These are phyloP conservation scores for Patella caerulea DNA, from an alignment of 2,888 invertebrate genomes.

Conservation along the genomic window DNA sequence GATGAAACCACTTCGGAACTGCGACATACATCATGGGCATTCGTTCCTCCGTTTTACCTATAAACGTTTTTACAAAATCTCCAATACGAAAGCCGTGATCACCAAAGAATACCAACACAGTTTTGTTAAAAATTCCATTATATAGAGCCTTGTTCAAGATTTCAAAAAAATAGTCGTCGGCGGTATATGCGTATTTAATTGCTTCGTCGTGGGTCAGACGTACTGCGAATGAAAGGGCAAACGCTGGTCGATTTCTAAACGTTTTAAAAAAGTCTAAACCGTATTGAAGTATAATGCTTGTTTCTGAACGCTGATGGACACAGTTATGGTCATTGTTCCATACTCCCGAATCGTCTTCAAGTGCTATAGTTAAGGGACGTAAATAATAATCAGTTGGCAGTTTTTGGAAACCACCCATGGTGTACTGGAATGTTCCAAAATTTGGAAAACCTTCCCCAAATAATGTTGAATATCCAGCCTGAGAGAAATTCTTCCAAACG, in stretches of 20 bases:
- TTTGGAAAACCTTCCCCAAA: conserved; percentile 86
- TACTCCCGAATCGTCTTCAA: conserved; percentile 53
- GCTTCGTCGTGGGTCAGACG: conserved; percentile 89
- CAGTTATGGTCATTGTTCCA: conserved; percentile 29
- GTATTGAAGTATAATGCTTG: neutral
- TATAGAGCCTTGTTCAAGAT: conserved; percentile 75
- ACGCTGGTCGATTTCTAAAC: conserved; percentile 78
- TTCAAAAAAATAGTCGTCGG: conserved; percentile 78
- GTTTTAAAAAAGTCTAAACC: conserved; percentile 74
- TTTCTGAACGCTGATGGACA: neutral
- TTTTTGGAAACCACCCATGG: conserved; percentile 80
- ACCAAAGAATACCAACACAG: conserved; percentile 76
- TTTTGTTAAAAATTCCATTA: conserved; percentile 48
- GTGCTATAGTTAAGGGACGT: conserved; percentile 80
- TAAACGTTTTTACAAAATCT: conserved; percentile 85
- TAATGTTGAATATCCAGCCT: conserved; percentile 82
- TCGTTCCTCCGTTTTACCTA: conserved; percentile 84
- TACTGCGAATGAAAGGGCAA: conserved; percentile 88
- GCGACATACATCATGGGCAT: conserved; percentile 84
- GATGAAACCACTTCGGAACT: conserved; percentile 81
- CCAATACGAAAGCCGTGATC: conserved; percentile 94
- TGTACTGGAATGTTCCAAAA: conserved; percentile 86
- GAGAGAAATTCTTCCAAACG: conserved; percentile 77
- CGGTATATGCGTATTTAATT: conserved; percentile 75
- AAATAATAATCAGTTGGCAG: conserved; percentile 89